Evolutionary conservation across 2,888 invertebrate genomes (phyloP).

Genomic region (Rhimphoctona megacephalus): DNA sequence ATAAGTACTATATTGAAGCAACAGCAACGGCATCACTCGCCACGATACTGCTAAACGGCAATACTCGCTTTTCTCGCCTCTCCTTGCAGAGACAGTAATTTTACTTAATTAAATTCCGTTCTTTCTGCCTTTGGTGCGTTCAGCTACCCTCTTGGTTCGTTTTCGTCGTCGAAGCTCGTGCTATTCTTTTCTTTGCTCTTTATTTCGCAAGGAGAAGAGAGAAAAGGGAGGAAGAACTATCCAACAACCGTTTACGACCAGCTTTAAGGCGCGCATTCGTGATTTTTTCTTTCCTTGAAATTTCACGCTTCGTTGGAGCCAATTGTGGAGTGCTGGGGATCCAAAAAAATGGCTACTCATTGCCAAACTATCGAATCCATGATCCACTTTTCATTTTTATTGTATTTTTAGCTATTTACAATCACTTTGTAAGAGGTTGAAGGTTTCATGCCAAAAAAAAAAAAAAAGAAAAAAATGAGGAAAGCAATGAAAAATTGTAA

Average conservation of each 20-base stretch:
- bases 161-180: slow-evolving; percentile 23
- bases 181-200: slow-evolving; percentile 14
- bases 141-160: not conserved
- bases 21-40: slow-evolving; percentile 41
- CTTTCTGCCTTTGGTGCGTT: slow-evolving; percentile 79
- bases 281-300: slow-evolving; percentile 4
- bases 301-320: not conserved
- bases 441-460: too few relatives aligned
- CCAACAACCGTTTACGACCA: not conserved
- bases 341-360: not conserved
- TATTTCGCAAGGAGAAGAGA: not conserved
- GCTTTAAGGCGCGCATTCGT: not conserved
- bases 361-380: not conserved
- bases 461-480: not conserved
- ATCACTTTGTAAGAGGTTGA: not conserved
- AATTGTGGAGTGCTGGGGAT: not conserved
- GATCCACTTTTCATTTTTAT: slow-evolving; percentile 1
- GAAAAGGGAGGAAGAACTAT: not conserved
- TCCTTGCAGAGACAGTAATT: slow-evolving; percentile 74
- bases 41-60: slow-evolving; percentile 40
- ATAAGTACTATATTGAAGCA: slow-evolving; percentile 50
- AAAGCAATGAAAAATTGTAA: slow-evolving; percentile 26
- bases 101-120: slow-evolving; percentile 85
- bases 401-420: not conserved
- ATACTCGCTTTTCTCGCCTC: slow-evolving; percentile 68